Percentiles rank a stretch among this genome's conserved stretches.
Conservation (phyloP, 2,113 vertebrate genomes). For the Austrofundulus limnaeus region DNA sequence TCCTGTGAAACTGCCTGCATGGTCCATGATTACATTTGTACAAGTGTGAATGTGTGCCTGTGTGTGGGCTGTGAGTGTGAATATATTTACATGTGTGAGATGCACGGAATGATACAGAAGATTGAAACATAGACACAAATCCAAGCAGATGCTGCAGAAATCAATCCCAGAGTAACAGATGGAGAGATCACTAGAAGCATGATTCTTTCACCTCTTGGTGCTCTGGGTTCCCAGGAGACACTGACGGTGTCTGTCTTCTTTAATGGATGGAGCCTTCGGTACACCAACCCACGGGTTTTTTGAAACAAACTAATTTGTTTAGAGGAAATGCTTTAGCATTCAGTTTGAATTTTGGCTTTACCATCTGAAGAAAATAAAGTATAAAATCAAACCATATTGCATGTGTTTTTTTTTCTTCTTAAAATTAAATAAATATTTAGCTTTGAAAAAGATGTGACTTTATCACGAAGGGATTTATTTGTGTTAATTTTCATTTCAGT, state of each 20-base stretch:
- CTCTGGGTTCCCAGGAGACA: conserved; percentile 30
- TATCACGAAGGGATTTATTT: too few relatives aligned
- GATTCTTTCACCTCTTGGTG: conserved; percentile 52
- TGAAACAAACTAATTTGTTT: background rate
- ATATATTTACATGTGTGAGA: background rate
- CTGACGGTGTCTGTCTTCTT: conserved; percentile 32
- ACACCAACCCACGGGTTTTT: background rate
- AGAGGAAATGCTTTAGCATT: conserved; percentile 10
- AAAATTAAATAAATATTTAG: too few relatives aligned
- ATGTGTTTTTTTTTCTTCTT: too few relatives aligned
- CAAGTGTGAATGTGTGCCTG: background rate
- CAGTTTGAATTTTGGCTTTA: conserved; percentile 9
- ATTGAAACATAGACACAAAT: conserved; percentile 55
- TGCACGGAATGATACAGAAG: conserved; percentile 41
- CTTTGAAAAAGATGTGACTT: too few relatives aligned
- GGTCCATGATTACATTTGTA: background rate
- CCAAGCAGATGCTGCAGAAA: conserved; percentile 61
- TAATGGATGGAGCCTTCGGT: conserved; percentile 35
- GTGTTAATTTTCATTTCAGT: background rate
- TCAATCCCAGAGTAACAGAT: conserved; percentile 58
- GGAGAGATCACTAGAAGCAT: conserved; percentile 47
- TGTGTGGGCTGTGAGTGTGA: background rate
- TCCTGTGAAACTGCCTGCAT: background rate
- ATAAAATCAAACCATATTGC: too few relatives aligned
- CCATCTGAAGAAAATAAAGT: conserved; percentile 10